These are phyloP conservation scores for Diuraphis noxia DNA, from an alignment of 1,140 invertebrate genomes.

Conservation along the genomic window DNA sequence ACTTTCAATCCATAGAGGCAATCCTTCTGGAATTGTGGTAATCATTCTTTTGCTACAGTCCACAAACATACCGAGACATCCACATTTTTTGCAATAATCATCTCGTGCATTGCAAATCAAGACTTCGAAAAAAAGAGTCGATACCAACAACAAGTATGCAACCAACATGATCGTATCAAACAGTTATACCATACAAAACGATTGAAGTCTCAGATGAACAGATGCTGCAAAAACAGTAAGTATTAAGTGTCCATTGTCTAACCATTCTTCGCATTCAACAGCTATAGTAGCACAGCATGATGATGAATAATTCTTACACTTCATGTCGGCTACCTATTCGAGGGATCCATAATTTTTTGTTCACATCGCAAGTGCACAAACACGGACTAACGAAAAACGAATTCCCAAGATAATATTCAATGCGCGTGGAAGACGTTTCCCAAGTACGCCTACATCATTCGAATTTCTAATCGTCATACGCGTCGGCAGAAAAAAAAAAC, in stretches of 20 bases:
- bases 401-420: background rate
- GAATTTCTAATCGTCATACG: background rate
- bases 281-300: background rate
- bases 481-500: background rate
- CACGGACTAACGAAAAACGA: background rate
- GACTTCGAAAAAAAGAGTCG: background rate
- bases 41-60: constrained; percentile 26
- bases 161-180: background rate
- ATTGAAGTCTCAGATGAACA: background rate
- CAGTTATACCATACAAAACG: background rate
- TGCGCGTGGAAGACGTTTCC: background rate
- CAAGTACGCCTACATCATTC: background rate
- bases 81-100: background rate
- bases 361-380: background rate
- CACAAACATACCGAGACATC: background rate
- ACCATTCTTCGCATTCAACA: background rate
- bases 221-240: background rate
- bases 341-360: background rate
- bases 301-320: background rate
- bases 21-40: background rate
- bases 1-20: constrained; percentile 9
- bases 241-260: background rate
- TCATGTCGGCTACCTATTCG: background rate
- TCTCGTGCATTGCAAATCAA: background rate
- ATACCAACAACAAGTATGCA: background rate